These are phyloP conservation scores for Gallinago solitaria DNA, from an alignment of 2,797 vertebrate species.

Conservation along the genomic window DNA sequence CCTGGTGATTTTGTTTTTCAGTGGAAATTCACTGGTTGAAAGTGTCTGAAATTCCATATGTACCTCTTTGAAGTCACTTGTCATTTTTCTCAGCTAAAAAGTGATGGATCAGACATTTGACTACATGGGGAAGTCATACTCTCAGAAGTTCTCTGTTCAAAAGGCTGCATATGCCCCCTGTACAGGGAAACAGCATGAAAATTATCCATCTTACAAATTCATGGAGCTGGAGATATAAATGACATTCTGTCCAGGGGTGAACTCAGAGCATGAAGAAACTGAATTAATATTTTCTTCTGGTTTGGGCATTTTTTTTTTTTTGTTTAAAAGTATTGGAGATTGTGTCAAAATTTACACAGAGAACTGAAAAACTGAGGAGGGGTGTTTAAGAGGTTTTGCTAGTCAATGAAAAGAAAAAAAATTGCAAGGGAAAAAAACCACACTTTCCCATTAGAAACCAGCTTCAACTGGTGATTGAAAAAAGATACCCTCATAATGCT, in stretches of 20 bases:
- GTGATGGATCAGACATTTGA: background rate
- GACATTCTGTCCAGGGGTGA: background rate
- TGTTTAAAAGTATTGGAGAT: background rate
- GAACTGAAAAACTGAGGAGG: background rate
- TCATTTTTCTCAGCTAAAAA: background rate
- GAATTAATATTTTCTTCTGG: background rate
- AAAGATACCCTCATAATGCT: background rate
- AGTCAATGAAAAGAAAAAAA: background rate
- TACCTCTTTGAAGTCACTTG: background rate
- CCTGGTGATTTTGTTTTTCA: background rate
- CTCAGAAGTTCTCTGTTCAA: background rate
- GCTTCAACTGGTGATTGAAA: background rate
- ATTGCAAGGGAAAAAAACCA: rapidly evolving
- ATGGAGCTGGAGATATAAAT: background rate
- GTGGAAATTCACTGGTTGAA: background rate
- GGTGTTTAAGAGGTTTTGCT: background rate
- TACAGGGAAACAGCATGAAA: background rate
- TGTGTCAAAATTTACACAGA: background rate
- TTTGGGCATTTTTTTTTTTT: background rate
- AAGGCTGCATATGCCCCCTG: background rate
- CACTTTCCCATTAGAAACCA: background rate
- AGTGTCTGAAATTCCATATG: background rate
- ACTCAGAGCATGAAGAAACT: background rate
- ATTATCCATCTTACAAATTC: background rate
- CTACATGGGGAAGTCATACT: background rate